Conservation (phyloP, 2,888 invertebrate genomes). For the Volucella inanis region DNA sequence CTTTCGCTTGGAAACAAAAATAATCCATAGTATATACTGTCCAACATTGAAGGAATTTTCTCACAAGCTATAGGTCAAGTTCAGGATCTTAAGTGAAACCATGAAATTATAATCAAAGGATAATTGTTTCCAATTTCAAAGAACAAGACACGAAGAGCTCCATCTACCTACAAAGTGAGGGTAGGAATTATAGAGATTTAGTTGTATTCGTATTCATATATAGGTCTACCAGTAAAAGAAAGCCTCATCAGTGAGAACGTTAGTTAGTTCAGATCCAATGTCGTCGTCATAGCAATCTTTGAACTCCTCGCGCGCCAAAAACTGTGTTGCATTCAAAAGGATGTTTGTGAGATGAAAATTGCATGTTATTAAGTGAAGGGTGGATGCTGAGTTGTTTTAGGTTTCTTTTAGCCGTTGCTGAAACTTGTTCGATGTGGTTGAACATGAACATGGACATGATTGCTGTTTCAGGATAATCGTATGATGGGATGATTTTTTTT, state of each 20-base stretch:
- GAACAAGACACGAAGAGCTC: slow-evolving; percentile 33
- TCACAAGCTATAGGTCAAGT: slow-evolving; percentile 75
- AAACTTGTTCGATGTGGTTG: slow-evolving; percentile 56
- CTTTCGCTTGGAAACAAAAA: not conserved
- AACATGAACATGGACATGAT: slow-evolving; percentile 65
- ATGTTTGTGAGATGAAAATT: slow-evolving; percentile 73
- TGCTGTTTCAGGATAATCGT: slow-evolving; percentile 58
- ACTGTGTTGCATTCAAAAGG: slow-evolving; percentile 51
- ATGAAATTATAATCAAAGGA: slow-evolving; percentile 68
- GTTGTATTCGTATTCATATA: not conserved
- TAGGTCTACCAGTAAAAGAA: slow-evolving; percentile 14
- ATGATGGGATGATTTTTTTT: not conserved
- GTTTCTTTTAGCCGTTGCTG: slow-evolving; percentile 34
- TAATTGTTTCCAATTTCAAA: slow-evolving; percentile 61
- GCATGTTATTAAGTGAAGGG: slow-evolving; percentile 75
- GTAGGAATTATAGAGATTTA: slow-evolving; percentile 21
- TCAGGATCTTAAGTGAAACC: slow-evolving; percentile 61
- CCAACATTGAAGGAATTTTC: slow-evolving; percentile 37
- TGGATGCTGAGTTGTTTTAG: slow-evolving; percentile 44
- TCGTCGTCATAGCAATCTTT: slow-evolving; percentile 1
- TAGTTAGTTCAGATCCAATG: slow-evolving; percentile 16
- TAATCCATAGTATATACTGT: not conserved
- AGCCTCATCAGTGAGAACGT: slow-evolving; percentile 18
- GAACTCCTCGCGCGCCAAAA: slow-evolving; percentile 35
- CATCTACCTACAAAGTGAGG: not conserved